Percentiles rank a stretch among this genome's conserved stretches.
phyloP scores from a whole-genome alignment of 2,888 invertebrate genomes.

The Phengaris arion region DNA sequence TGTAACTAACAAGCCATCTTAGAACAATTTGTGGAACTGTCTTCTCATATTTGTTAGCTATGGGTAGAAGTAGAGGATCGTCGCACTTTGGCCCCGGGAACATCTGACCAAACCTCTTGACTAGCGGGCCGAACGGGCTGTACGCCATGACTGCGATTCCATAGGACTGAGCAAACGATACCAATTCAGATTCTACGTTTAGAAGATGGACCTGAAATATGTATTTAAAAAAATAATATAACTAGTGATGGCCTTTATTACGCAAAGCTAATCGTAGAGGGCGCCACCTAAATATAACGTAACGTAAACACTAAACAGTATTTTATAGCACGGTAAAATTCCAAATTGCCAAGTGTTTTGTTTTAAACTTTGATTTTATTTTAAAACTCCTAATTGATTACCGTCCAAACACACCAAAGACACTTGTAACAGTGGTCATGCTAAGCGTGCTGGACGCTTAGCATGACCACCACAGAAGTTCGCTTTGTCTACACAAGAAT shows the following conservation, averaged over 20 bases:
- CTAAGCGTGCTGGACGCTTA: too few species aligned
- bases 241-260: neutral
- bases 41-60: slow-evolving; percentile 82
- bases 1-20: slow-evolving; percentile 80
- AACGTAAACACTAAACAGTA: too few species aligned
- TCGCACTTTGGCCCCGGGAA: slow-evolving; percentile 72
- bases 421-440: too few species aligned
- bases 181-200: slow-evolving; percentile 81
- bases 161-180: slow-evolving; percentile 79
- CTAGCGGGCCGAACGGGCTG: slow-evolving; percentile 82
- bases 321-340: too few species aligned
- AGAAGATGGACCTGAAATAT: slow-evolving; percentile 77
- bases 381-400: too few species aligned
- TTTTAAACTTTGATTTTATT: too few species aligned
- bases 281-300: neutral
- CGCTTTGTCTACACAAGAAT: too few species aligned
- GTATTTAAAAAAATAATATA: neutral
- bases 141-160: slow-evolving; percentile 83
- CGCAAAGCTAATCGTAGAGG: neutral
- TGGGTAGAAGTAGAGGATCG: slow-evolving; percentile 72
- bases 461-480: too few species aligned
- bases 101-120: slow-evolving; percentile 61
- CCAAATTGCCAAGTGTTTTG: too few species aligned
- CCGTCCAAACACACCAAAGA: too few species aligned
- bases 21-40: slow-evolving; percentile 82